Evolutionary conservation across 2,888 invertebrate genomes (phyloP).

Genomic region (Stenurella melanura): DNA sequence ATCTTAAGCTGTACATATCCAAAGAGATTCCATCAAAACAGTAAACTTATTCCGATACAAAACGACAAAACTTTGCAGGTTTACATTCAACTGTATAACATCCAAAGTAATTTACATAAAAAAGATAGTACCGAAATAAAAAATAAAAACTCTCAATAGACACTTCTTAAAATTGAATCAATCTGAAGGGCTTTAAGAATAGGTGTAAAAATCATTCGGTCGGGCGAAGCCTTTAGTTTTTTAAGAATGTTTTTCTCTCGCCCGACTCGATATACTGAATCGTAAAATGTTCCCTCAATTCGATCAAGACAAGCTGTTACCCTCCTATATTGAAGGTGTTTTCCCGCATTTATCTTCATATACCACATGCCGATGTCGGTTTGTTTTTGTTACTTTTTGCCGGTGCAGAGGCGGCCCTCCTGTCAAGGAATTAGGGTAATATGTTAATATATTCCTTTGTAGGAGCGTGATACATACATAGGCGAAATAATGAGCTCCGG

Average conservation of each 20-base stretch:
- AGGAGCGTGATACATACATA: neutral
- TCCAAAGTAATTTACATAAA: slow-evolving; percentile 17
- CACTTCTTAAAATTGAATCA: slow-evolving; percentile 28
- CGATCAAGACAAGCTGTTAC: slow-evolving; percentile 67
- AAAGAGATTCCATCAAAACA: neutral
- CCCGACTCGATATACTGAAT: slow-evolving; percentile 58
- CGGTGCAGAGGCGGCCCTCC: slow-evolving; percentile 11
- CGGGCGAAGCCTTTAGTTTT: slow-evolving; percentile 41
- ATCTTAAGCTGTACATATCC: neutral
- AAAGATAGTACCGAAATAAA: slow-evolving; percentile 9
- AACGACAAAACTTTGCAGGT: slow-evolving; percentile 1
- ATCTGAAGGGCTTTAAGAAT: slow-evolving; percentile 13
- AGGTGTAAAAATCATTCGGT: slow-evolving; percentile 36
- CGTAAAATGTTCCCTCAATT: slow-evolving; percentile 60
- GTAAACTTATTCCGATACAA: neutral
- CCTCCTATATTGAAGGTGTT: slow-evolving; percentile 61
- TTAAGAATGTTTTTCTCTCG: slow-evolving; percentile 54
- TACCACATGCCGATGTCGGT: slow-evolving; percentile 55
- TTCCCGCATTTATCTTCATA: slow-evolving; percentile 62
- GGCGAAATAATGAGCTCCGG: neutral
- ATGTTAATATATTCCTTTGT: slow-evolving; percentile 20
- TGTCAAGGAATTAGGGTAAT: slow-evolving; percentile 25
- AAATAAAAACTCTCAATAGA: slow-evolving; percentile 26
- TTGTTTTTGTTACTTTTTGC: slow-evolving; percentile 37
- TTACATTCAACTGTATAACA: neutral